phyloP scores from a whole-genome alignment of 2,113 vertebrate species.

The Nerophis lumbriciformis region DNA sequence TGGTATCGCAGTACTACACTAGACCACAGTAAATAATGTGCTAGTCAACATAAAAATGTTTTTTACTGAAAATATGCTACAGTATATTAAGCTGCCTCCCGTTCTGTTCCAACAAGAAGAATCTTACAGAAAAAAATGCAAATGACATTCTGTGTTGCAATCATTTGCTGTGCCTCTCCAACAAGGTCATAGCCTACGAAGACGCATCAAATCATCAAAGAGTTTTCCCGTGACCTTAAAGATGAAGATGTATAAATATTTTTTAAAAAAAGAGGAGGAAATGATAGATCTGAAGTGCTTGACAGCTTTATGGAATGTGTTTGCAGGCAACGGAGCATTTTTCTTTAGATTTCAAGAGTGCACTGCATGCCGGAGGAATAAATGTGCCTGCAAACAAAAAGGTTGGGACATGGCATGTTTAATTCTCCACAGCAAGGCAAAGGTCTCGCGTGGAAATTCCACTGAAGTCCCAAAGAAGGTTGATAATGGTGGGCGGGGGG shows the following conservation, averaged over 20 bases:
- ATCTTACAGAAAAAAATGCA: conserved; percentile 36
- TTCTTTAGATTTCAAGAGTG: conserved; percentile 43
- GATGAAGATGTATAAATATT: neutral
- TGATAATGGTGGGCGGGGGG: conserved; percentile 41
- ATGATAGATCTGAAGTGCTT: conserved; percentile 31
- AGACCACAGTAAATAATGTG: too few relatives aligned
- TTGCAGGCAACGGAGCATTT: conserved; percentile 37
- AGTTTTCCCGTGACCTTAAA: conserved; percentile 1
- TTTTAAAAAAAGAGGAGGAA: conserved; percentile 33
- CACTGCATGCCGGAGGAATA: conserved; percentile 47
- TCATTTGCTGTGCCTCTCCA: conserved; percentile 39
- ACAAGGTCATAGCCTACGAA: conserved; percentile 29
- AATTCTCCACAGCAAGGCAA: conserved; percentile 69
- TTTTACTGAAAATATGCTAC: conserved; percentile 10
- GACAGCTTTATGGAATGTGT: conserved; percentile 30
- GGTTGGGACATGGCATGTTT: conserved; percentile 70
- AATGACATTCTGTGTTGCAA: conserved; percentile 17
- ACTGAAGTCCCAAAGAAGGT: conserved; percentile 61
- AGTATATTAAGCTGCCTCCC: conserved; percentile 13
- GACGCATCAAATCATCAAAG: conserved; percentile 46
- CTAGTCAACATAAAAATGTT: too few relatives aligned
- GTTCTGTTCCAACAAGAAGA: conserved; percentile 33
- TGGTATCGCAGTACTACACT: too few relatives aligned
- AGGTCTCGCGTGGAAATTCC: conserved; percentile 72
- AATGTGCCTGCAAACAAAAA: conserved; percentile 65